Evolutionary conservation across 2,888 invertebrate genomes (phyloP).

Genomic region (Trichogramma evanescens): DNA sequence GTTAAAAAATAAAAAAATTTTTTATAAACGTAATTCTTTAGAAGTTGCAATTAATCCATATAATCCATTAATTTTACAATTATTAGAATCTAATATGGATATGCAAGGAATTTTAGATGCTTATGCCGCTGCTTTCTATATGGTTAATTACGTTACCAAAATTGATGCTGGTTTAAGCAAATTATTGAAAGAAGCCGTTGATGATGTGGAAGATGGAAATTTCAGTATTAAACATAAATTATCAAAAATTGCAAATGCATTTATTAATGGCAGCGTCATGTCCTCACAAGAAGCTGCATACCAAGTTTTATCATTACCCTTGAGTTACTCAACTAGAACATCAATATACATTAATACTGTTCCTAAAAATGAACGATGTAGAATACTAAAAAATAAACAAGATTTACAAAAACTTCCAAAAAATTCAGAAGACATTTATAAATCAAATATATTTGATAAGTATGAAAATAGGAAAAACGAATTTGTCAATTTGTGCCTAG

Average conservation of each 20-base stretch:
- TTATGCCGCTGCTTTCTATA: too few relatives aligned
- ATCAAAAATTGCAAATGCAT: not conserved
- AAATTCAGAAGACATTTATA: not conserved
- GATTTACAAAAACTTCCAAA: not conserved
- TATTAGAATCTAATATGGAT: not conserved
- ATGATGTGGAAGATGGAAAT: not conserved
- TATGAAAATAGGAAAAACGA: not conserved
- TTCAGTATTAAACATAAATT: not conserved
- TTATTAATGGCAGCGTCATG: constrained; percentile 1
- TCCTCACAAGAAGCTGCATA: not conserved
- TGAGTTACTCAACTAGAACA: not conserved
- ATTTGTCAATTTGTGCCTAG: too few relatives aligned
- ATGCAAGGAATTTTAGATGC: too few relatives aligned
- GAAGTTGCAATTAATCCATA: constrained; percentile 9
- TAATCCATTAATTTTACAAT: constrained; percentile 6
- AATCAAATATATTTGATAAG: not conserved
- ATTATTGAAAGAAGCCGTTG: not conserved
- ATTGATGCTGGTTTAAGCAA: too few relatives aligned
- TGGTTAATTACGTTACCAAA: too few relatives aligned
- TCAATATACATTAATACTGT: not conserved
- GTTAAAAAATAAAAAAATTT: constrained; percentile 1
- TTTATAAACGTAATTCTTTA: constrained; percentile 6
- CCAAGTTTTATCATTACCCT: not conserved
- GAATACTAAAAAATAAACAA: not conserved
- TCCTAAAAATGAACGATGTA: not conserved